Base-by-base conservation (phyloP, 2,113 vertebrate species). In the Tragulus kanchil region DNA sequence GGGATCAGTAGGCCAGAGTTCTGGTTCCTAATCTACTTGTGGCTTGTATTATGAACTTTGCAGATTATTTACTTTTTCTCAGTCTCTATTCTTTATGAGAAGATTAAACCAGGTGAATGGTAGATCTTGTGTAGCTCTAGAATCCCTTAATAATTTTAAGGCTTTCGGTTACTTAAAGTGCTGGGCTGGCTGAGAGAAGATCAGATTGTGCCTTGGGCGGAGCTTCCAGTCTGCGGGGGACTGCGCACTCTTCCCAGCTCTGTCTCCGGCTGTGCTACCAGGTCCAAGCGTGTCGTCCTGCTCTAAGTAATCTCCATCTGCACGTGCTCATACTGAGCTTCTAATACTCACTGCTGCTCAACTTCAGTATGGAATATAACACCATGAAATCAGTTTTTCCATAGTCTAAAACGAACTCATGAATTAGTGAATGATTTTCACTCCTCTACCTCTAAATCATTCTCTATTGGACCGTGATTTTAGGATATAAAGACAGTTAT, bases 321-420 rank as follows among this genome's bases (percentile, higher is more conserved):
- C 69, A 90, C 31, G 78, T 54, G 50, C 16, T 92, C 58, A 87
- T 84, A 42, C 14, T 81, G 28, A 84, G 26, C 13, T 89, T 65
- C 81, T 69, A 48, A 31, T 73, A 87, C 9, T 87, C 91, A 52
- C 9, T 81, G 56, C 45, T 91, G 79, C 2, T 90, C 87, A 78
- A 78, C 79, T 93, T 93, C 45, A 84, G 2, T 28, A 94, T 69
- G 19, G 12, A 90, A 73, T 78, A 67, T 75, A 83, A 42, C 23
- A 78, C 85, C n/a, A 90, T 73, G 64, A 56, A 90, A 89, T 89
- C n/a, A 67, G 65, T 50, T 3, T 54, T 84, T 31, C 11, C 28
- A 86, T 48, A 77, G 78, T 86, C n/a, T 87, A 96, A 97, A 94
- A 90, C 64, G 90, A 71, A 31, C 78, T 8, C 31, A 48, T 42